Percentiles rank a stretch among this genome's conserved stretches.
Evolutionary conservation across 2,888 invertebrate genomes (phyloP).

Genomic region (Dusona sp.): DNA sequence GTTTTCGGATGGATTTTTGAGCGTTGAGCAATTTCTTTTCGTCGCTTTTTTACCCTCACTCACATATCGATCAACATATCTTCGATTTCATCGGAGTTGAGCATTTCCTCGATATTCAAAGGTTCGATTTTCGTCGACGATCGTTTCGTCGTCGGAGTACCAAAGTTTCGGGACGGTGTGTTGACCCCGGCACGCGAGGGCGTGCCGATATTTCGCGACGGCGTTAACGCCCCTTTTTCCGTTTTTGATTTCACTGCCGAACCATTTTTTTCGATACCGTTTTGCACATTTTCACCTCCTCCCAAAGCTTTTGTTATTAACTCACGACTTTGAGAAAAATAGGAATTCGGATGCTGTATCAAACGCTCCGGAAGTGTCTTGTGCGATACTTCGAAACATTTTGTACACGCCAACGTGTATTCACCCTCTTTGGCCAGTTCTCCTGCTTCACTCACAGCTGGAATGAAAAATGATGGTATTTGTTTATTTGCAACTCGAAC

Average conservation of each 20-base stretch:
- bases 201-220: slow-evolving; percentile 46
- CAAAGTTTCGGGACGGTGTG: slow-evolving; percentile 46
- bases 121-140: slow-evolving; percentile 69
- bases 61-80: slow-evolving; percentile 59
- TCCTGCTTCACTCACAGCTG: slow-evolving; percentile 90
- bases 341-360: slow-evolving; percentile 96
- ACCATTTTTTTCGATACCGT: slow-evolving; percentile 46
- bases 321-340: slow-evolving; percentile 93
- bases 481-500: not conserved
- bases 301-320: slow-evolving; percentile 77
- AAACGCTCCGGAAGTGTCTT: slow-evolving; percentile 88
- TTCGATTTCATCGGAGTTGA: slow-evolving; percentile 75
- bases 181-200: slow-evolving; percentile 44
- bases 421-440: slow-evolving; percentile 91
- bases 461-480: not conserved
- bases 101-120: slow-evolving; percentile 75
- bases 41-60: not conserved
- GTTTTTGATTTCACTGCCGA: slow-evolving; percentile 36
- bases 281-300: slow-evolving; percentile 17
- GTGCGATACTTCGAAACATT: slow-evolving; percentile 92
- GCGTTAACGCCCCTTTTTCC: slow-evolving; percentile 36
- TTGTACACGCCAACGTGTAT: slow-evolving; percentile 95
- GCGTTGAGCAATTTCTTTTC: not conserved
- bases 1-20: not conserved
- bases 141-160: slow-evolving; percentile 61